These are phyloP conservation scores for Mercenaria mercenaria DNA, from an alignment of 1,140 invertebrate genomes.

Conservation along the genomic window DNA sequence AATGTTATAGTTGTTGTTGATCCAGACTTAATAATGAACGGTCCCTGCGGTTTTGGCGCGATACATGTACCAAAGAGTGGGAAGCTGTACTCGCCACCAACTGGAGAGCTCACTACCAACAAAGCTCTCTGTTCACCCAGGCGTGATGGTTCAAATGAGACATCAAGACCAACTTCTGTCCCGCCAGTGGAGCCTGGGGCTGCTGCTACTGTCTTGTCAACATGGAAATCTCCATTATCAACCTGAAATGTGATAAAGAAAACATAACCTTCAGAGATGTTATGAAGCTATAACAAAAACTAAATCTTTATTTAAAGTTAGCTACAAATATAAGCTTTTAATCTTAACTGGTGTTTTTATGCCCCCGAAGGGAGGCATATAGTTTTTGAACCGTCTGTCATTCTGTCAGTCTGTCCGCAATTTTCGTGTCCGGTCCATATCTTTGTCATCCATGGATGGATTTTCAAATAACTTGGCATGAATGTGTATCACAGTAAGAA, in stretches of 20 bases:
- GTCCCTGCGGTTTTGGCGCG: conserved; percentile 86
- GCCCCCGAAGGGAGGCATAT: too few species aligned
- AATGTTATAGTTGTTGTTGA: conserved; percentile 84
- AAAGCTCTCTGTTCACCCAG: conserved; percentile 83
- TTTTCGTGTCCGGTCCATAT: too few species aligned
- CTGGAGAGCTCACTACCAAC: conserved; percentile 81
- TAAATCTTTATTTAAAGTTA: too few species aligned
- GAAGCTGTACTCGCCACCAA: conserved; percentile 85
- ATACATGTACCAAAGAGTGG: conserved; percentile 85
- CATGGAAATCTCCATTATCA: conserved; percentile 85
- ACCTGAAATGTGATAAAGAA: conserved; percentile 75
- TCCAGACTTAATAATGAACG: conserved; percentile 84
- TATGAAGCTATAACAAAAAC: conserved; percentile 13
- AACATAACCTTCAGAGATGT: conserved; percentile 20
- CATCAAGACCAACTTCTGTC: conserved; percentile 84
- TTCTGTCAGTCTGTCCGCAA: too few species aligned
- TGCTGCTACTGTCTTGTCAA: conserved; percentile 85
- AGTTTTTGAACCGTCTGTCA: too few species aligned
- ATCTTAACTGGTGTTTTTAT: too few species aligned
- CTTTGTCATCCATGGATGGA: too few species aligned
- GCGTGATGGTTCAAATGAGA: conserved; percentile 85
- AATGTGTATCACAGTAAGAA: too few species aligned
- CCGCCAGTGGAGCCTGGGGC: conserved; percentile 84
- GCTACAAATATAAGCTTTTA: too few species aligned
- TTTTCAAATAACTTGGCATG: too few species aligned